Evolutionary conservation across 2,888 invertebrate genomes (phyloP).

Genomic region (Charanyca ferruginea): DNA sequence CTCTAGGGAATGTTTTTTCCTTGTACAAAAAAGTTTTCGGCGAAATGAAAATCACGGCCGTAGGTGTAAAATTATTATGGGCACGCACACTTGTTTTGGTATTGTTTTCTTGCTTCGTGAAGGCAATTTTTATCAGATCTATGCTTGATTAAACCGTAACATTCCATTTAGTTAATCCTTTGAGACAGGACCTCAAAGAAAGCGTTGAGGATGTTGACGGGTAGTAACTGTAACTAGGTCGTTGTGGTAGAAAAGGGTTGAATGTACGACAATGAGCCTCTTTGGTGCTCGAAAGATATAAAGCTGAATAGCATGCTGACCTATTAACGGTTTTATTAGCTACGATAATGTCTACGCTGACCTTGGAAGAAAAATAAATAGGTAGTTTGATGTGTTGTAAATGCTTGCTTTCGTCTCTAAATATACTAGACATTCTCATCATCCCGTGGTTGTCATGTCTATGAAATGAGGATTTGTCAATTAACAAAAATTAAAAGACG

Average conservation of each 20-base stretch:
- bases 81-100: constrained; percentile 51
- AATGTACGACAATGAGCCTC: constrained; percentile 34
- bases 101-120: constrained; percentile 1
- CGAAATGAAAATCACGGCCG: constrained; percentile 56
- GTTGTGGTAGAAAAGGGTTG: constrained; percentile 25
- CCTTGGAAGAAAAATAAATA: not conserved
- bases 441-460: not conserved
- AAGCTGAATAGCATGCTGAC: constrained; percentile 20
- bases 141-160: constrained; percentile 47
- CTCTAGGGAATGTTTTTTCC: constrained; percentile 75
- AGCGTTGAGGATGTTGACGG: constrained; percentile 12
- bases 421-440: not conserved
- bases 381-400: not conserved
- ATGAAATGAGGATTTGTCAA: no score
- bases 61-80: constrained; percentile 57
- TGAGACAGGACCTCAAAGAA: constrained; percentile 43
- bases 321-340: constrained; percentile 29
- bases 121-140: constrained; percentile 22
- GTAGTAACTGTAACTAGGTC: constrained; percentile 40
- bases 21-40: constrained; percentile 65
- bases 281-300: constrained; percentile 37
- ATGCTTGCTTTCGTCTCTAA: not conserved
- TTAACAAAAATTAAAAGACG: not conserved
- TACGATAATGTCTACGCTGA: not conserved
- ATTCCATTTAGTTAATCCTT: constrained; percentile 35